phyloP scores from a whole-genome alignment of 2,797 vertebrate species.

The Sparidentex hasta region DNA sequence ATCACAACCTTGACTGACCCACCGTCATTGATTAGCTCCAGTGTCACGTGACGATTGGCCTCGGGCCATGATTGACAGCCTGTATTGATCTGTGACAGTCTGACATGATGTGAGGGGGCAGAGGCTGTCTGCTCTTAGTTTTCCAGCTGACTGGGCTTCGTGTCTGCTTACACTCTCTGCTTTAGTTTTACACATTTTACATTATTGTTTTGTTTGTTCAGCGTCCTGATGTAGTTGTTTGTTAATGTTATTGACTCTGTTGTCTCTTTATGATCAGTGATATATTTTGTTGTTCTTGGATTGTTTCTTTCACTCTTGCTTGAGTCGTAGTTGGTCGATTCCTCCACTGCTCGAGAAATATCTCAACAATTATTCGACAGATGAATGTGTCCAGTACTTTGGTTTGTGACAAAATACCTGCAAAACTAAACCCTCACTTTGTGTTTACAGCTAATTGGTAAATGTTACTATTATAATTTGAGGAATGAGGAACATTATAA shows the following conservation, averaged over 20 bases:
- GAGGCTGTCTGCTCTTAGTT: constrained; percentile 26
- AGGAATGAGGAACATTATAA: not conserved
- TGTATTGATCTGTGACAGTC: constrained; percentile 66
- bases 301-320: constrained; percentile 4
- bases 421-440: not conserved
- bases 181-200: constrained; percentile 4
- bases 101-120: constrained; percentile 30
- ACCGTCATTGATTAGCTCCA: constrained; percentile 59
- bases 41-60: constrained; percentile 70
- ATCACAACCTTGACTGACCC: constrained; percentile 71
- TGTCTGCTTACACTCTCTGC: not conserved
- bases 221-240: not conserved
- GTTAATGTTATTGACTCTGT: not conserved
- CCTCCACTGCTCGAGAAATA: not conserved
- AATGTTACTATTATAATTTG: not conserved
- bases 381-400: not conserved
- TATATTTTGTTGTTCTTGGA: not conserved
- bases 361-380: not conserved
- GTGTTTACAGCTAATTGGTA: not conserved
- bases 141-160: constrained; percentile 16
- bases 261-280: constrained; percentile 9
- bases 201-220: not conserved
- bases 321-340: rapidly evolving
- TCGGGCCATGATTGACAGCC: constrained; percentile 66
- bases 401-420: not conserved